A percentile compares a stretch with the other conserved stretches of the same genome.
Evolutionary conservation across 2,888 invertebrate genomes (phyloP).

Genomic region (Geophilus truncorum): DNA sequence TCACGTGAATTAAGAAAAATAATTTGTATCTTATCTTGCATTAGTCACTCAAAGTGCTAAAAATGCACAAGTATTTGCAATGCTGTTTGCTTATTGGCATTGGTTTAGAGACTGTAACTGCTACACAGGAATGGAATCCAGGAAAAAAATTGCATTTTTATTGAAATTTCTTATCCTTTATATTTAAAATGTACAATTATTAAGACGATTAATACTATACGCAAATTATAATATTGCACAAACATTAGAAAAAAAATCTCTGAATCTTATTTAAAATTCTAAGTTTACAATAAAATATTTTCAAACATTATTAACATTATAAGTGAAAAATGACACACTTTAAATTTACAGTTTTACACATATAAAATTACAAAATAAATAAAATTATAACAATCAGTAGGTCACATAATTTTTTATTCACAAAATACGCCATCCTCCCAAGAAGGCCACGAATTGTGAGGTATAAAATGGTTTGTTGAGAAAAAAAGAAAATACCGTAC

Average conservation of each 20-base stretch:
- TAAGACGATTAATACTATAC: too few species aligned
- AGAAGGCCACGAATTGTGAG: background rate
- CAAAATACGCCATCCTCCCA: background rate
- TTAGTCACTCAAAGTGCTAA: too few species aligned
- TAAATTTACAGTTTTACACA: background rate
- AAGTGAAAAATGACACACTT: background rate
- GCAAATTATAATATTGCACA: too few species aligned
- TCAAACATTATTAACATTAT: background rate
- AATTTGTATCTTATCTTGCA: too few species aligned
- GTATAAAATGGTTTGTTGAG: background rate
- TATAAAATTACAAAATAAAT: background rate
- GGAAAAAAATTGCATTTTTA: background rate
- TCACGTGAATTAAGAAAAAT: too few species aligned
- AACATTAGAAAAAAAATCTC: too few species aligned
- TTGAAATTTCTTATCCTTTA: background rate
- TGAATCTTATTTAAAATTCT: background rate
- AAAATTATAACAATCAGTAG: background rate
- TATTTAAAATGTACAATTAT: background rate
- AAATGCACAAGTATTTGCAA: too few species aligned
- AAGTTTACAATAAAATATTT: background rate
- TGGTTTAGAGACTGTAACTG: too few species aligned
- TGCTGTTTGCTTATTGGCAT: too few species aligned
- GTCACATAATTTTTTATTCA: background rate
- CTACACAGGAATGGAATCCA: too few species aligned
- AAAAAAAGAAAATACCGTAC: background rate